phyloP scores from a whole-genome alignment of 2,113 vertebrate species.

The Sminthopsis crassicaudata region DNA sequence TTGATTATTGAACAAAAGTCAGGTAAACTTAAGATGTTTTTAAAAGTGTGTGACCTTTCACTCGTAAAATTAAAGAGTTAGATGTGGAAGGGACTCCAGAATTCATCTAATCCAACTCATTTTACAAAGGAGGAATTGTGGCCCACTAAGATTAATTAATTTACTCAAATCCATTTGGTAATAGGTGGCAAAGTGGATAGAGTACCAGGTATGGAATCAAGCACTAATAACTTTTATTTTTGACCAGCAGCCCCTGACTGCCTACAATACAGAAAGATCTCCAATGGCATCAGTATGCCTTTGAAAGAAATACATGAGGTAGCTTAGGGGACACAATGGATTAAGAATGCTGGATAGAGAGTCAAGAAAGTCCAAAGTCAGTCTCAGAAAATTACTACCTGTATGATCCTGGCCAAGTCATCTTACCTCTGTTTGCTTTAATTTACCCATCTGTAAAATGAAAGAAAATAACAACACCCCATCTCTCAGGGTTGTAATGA shows the following conservation, averaged over 20 bases:
- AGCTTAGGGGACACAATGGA: background rate
- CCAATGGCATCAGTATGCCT: background rate
- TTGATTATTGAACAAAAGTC: slow-evolving; percentile 35
- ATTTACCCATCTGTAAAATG: background rate
- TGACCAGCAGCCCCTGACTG: background rate
- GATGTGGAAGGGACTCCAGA: background rate
- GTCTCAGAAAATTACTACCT: background rate
- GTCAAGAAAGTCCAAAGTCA: background rate
- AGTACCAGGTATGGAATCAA: background rate
- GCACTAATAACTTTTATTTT: background rate
- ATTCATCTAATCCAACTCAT: background rate
- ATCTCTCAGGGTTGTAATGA: background rate
- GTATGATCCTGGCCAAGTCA: background rate
- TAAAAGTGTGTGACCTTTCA: background rate
- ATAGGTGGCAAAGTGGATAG: background rate
- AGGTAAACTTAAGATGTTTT: background rate
- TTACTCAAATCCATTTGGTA: background rate
- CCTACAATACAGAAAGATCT: no score
- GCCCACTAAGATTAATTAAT: background rate
- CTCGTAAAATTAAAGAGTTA: background rate
- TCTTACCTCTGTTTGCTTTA: background rate
- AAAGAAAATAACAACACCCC: background rate
- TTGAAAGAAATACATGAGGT: background rate
- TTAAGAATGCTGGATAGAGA: background rate
- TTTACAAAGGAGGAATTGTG: background rate